A percentile compares a stretch with the other conserved stretches of the same genome.
Evolutionary conservation across 2,888 invertebrate species (phyloP).

Genomic region (Amorpha juglandis): DNA sequence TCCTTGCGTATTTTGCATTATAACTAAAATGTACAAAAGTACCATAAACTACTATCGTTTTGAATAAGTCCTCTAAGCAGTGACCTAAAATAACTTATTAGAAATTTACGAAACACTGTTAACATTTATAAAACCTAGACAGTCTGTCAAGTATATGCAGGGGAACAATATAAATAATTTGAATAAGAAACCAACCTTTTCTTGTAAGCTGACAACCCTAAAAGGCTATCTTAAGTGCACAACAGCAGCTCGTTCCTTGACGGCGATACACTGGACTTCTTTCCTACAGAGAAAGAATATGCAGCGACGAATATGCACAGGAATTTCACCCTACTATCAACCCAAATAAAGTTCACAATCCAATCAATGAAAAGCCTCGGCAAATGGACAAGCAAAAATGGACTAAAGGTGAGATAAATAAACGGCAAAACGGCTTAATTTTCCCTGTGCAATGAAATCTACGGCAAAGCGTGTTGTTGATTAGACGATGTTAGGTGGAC

Average conservation of each 20-base stretch:
- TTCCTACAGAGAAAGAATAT: slow-evolving; percentile 51
- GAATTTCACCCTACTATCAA: slow-evolving; percentile 41
- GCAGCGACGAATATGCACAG: slow-evolving; percentile 36
- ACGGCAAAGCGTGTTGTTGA: slow-evolving; percentile 30
- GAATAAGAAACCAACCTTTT: slow-evolving; percentile 28
- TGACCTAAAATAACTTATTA: too few relatives aligned
- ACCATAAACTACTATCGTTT: too few relatives aligned
- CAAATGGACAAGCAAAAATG: slow-evolving; percentile 53
- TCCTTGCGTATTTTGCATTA: too few relatives aligned
- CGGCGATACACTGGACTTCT: slow-evolving; percentile 60
- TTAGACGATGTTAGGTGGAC: slow-evolving; percentile 18
- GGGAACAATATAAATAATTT: too few relatives aligned
- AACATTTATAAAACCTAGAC: background rate
- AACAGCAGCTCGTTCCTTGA: slow-evolving; percentile 60
- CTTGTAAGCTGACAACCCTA: slow-evolving; percentile 49
- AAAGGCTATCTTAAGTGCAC: slow-evolving; percentile 61
- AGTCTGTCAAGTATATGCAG: background rate
- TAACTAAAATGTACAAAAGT: too few relatives aligned
- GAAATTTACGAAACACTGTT: too few relatives aligned
- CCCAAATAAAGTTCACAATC: slow-evolving; percentile 34
- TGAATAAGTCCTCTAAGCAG: too few relatives aligned
- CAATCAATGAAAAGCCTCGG: slow-evolving; percentile 16
- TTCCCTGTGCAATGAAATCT: slow-evolving; percentile 56
- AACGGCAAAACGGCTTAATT: slow-evolving; percentile 61
- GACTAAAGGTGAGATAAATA: slow-evolving; percentile 46